phyloP scores from a whole-genome alignment of 35 echinoderm and acorn worm genomes.

The Apostichopus japonicus region DNA sequence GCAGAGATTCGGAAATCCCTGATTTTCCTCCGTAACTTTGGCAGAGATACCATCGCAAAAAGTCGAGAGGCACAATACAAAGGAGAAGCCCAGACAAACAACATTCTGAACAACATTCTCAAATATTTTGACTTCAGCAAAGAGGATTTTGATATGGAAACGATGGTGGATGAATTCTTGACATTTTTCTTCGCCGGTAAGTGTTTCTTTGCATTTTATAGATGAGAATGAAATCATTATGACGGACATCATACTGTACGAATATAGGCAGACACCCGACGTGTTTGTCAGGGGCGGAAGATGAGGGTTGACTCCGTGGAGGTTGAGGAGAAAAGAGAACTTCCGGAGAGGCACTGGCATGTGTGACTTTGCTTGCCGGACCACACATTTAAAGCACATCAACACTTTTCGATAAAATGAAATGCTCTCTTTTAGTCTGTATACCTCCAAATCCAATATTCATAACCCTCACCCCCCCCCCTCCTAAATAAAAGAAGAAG shows the following conservation, averaged over 20 bases:
- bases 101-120: not conserved
- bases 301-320: too few relatives aligned
- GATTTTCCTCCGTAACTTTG: not conserved
- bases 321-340: not conserved
- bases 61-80: too few relatives aligned
- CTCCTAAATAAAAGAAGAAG: too few relatives aligned
- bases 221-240: not conserved
- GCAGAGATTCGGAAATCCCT: not conserved
- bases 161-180: not conserved
- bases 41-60: not conserved
- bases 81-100: too few relatives aligned
- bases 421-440: too few relatives aligned
- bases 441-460: too few relatives aligned
- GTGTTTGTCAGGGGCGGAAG: too few relatives aligned
- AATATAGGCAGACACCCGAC: not conserved
- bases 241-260: not conserved
- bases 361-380: not conserved
- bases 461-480: too few relatives aligned
- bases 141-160: not conserved
- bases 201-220: not conserved
- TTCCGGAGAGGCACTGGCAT: not conserved
- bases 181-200: too few relatives aligned
- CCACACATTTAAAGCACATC: too few relatives aligned
- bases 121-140: not conserved
- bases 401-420: too few relatives aligned